Percentiles rank a stretch among this genome's conserved stretches.
Evolutionary conservation across 2,797 vertebrate genomes (phyloP).

Genomic region (Peromyscus aztecus): DNA sequence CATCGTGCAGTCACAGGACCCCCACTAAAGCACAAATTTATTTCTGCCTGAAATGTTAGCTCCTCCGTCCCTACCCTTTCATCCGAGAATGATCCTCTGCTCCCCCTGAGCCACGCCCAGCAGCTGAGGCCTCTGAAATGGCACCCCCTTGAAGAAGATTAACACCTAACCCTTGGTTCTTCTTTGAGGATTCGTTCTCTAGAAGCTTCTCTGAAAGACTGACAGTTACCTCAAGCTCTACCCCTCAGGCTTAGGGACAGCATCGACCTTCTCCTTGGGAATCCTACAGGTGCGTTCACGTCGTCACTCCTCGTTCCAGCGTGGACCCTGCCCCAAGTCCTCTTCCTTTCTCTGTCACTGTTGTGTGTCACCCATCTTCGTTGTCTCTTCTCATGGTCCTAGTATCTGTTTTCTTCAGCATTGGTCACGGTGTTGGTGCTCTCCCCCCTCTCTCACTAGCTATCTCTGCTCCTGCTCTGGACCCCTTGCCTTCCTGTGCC

Average conservation of each 20-base stretch:
- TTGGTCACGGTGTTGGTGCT: neutral
- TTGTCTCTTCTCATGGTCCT: neutral
- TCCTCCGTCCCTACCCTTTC: neutral
- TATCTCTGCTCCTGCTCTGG: neutral
- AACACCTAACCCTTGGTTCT: neutral
- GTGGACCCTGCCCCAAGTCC: neutral
- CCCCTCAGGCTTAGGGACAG: neutral
- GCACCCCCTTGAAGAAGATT: neutral
- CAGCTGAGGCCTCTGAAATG: neutral
- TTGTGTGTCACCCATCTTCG: neutral
- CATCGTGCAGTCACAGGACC: neutral
- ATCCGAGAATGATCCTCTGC: neutral
- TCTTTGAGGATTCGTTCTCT: neutral
- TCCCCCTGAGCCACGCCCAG: neutral
- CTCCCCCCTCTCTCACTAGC: neutral
- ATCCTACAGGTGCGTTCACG: neutral
- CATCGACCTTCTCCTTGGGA: neutral
- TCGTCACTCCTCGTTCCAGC: neutral
- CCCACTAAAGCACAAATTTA: neutral
- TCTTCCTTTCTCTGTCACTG: neutral
- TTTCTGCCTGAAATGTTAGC: neutral
- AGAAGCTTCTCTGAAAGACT: conserved; percentile 16
- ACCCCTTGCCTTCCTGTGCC: neutral
- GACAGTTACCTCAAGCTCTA: neutral
- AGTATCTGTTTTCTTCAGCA: neutral